phyloP scores from a whole-genome alignment of 2,797 vertebrate genomes.

The Acanthopagrus latus region DNA sequence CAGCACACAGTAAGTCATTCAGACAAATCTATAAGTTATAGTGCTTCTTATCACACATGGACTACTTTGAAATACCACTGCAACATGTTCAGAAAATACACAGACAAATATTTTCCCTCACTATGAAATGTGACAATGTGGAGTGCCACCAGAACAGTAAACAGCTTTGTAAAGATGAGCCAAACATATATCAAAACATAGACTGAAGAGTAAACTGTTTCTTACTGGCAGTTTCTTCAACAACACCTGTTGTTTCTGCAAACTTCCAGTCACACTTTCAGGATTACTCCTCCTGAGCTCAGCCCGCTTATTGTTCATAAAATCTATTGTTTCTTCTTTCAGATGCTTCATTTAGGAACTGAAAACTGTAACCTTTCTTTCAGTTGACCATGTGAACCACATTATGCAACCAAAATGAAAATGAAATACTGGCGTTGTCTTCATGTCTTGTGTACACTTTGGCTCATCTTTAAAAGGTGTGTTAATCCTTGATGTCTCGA shows the following conservation, averaged over 20 bases:
- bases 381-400: conserved; percentile 5
- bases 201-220: not conserved
- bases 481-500: conserved; percentile 16
- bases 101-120: conserved; percentile 43
- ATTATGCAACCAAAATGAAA: not conserved
- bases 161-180: conserved; percentile 45
- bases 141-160: conserved; percentile 27
- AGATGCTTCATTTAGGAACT: not conserved
- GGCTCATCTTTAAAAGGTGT: conserved; percentile 33
- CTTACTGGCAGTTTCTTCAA: not conserved
- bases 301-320: not conserved
- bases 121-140: conserved; percentile 52
- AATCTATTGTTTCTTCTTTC: not conserved
- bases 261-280: not conserved
- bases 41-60: conserved; percentile 47
- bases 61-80: conserved; percentile 52
- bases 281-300: not conserved
- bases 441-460: conserved; percentile 19
- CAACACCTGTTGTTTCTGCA: conserved; percentile 1
- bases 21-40: conserved; percentile 66
- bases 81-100: conserved; percentile 52
- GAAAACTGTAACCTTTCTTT: conserved; percentile 1
- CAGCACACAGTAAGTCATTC: conserved; percentile 42
- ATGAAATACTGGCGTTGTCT: not conserved
- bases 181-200: conserved; percentile 18